Evolutionary conservation across 2,113 vertebrate species (phyloP).

Genomic region (Callaeas wilsoni): DNA sequence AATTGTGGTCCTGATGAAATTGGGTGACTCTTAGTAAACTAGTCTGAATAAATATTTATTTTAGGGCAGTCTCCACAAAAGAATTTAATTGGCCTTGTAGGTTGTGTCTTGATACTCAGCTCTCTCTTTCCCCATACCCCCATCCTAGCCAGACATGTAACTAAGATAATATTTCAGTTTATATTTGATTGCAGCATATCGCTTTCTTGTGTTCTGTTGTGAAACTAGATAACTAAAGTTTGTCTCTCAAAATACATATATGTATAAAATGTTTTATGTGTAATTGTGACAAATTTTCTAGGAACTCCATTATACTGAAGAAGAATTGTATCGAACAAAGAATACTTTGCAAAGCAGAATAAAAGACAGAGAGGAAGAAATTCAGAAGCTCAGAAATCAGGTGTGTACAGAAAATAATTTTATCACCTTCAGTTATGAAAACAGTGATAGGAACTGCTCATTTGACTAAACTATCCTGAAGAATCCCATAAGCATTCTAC

Average conservation of each 20-base stretch:
- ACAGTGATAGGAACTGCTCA: neutral
- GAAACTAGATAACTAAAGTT: neutral
- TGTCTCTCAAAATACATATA: neutral
- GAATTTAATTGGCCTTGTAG: neutral
- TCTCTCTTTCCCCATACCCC: neutral
- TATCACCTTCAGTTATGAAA: neutral
- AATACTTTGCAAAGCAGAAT: conserved; percentile 88
- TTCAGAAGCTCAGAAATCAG: conserved; percentile 98
- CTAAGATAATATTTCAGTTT: neutral
- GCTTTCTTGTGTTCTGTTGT: neutral
- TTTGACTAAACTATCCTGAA: neutral
- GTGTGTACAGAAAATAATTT: conserved; percentile 24
- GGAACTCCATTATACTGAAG: conserved; percentile 90
- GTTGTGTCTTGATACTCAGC: neutral
- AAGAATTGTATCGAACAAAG: conserved; percentile 89
- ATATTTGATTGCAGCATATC: neutral
- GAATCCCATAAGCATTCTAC: neutral
- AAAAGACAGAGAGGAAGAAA: conserved; percentile 95
- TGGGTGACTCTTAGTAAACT: neutral
- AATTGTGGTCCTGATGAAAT: neutral
- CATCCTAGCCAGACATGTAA: neutral
- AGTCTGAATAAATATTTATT: neutral
- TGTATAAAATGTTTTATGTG: neutral
- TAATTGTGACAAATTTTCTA: conserved; percentile 45
- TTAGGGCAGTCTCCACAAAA: neutral